These are phyloP conservation scores for Mesoligia furuncula DNA, from an alignment of 2,888 invertebrate species.

Conservation along the genomic window DNA sequence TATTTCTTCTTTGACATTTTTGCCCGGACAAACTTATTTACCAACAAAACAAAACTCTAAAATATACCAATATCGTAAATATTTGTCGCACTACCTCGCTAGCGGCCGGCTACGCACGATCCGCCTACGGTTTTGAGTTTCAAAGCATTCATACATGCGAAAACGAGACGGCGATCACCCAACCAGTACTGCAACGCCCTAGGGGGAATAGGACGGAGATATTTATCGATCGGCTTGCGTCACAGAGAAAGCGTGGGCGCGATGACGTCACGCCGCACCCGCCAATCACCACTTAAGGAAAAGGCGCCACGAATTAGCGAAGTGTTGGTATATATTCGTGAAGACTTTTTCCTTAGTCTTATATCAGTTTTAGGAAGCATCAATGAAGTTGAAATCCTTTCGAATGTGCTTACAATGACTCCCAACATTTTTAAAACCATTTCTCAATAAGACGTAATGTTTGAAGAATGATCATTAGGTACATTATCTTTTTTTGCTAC, in stretches of 20 bases:
- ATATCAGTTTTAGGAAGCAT: conserved; percentile 31
- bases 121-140: conserved; percentile 87
- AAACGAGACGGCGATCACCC: conserved; percentile 70
- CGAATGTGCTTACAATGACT: neutral
- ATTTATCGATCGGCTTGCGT: conserved; percentile 89
- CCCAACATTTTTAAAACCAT: neutral
- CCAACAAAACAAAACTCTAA: conserved; percentile 80
- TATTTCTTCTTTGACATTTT: conserved; percentile 58
- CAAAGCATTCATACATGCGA: conserved; percentile 84
- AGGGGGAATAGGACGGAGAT: conserved; percentile 72
- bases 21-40: conserved; percentile 75
- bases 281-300: conserved; percentile 82
- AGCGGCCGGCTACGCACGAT: conserved; percentile 82
- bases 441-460: neutral
- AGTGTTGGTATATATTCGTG: conserved; percentile 72
- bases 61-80: conserved; percentile 78
- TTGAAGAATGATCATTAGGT: neutral
- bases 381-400: conserved; percentile 48
- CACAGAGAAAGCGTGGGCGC: conserved; percentile 88
- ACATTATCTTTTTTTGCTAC: neutral
- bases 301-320: conserved; percentile 84
- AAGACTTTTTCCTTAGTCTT: conserved; percentile 59
- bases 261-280: conserved; percentile 86
- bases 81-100: conserved; percentile 72
- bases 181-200: conserved; percentile 18